phyloP scores from a whole-genome alignment of 1,140 invertebrate genomes.

The Euschistus heros region DNA sequence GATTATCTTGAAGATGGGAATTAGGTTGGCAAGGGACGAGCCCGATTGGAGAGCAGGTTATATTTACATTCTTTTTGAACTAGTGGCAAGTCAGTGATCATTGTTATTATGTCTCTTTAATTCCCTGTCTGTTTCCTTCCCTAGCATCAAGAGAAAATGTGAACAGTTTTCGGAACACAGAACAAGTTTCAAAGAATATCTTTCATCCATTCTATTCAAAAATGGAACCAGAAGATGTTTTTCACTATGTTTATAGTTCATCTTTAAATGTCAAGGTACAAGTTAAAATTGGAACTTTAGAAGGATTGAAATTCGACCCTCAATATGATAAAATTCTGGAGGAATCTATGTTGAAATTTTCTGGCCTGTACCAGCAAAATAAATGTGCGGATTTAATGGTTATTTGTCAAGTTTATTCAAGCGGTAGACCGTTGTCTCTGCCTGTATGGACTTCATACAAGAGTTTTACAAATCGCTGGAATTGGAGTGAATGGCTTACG shows the following conservation, averaged over 20 bases:
- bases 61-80: too few relatives aligned
- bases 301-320: slow-evolving; percentile 75
- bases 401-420: slow-evolving; percentile 74
- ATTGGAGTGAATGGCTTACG: slow-evolving; percentile 97
- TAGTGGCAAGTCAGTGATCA: too few relatives aligned
- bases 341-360: slow-evolving; percentile 84
- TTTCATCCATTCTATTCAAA: background rate
- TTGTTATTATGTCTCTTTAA: too few relatives aligned
- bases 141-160: background rate
- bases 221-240: slow-evolving; percentile 62
- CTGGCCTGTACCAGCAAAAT: slow-evolving; percentile 67
- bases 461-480: slow-evolving; percentile 69
- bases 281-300: slow-evolving; percentile 93
- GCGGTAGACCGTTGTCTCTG: slow-evolving; percentile 70
- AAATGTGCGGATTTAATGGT: slow-evolving; percentile 78
- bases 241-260: slow-evolving; percentile 83
- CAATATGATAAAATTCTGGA: slow-evolving; percentile 77
- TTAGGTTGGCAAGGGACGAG: too few relatives aligned
- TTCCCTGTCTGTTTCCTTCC: too few relatives aligned
- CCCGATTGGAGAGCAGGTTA: too few relatives aligned
- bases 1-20: too few relatives aligned
- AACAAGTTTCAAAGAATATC: background rate
- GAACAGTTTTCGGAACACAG: background rate
- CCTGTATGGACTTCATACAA: slow-evolving; percentile 89
- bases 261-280: slow-evolving; percentile 74